Base-by-base conservation (phyloP, 2,888 invertebrate species). In the Calliopum simillimum region DNA sequence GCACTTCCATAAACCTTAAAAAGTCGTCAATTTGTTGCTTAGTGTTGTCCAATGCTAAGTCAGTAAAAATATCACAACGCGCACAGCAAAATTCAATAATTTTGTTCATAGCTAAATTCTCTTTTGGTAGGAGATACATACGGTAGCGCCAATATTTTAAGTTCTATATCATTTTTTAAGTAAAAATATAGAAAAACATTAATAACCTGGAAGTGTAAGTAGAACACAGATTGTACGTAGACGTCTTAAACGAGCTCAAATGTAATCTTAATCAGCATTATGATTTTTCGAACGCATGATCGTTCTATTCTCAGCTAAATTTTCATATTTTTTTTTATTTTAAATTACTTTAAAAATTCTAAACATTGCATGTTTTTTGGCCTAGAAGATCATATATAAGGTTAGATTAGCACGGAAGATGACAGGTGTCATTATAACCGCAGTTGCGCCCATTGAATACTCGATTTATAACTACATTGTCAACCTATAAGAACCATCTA, bases 121-220 rank as follows among this genome's bases (percentile, higher is more conserved):
- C 92, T 65, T 93, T 88, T 0, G 98, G 98, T 66, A 99, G 84
- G 2, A 98, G 87, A 75, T 96, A 93, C 76, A 98, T 94, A 58
- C 98, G 90, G 83, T 96, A 95, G 71, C 98, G 90, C 96, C 96
- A 97, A 84, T 93, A 96, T 85, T 96, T 96, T 33, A 94, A 87
- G 13, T 91, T 90, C 94, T 95, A 82, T 49, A 8, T 2, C 1
- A 33, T 8, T 33, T 33, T 4, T 5, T 33, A 33, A 33, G 5
- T 84, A 67, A 53, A 16, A 65, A 53, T 47, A 71, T 49, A 58
- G 47, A 65, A 62, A 51, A 21, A 2, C 19, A 5, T 21, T 14
- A 41, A 14, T 23, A 19, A 61, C 58, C 14, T n/a, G 25, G 44
- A 33, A 51, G 8, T 47, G 46, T n/a, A 56, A 44, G 33, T n/a